Base-by-base conservation (phyloP, 2,797 vertebrate species). In the Cetoscarus ocellatus region DNA sequence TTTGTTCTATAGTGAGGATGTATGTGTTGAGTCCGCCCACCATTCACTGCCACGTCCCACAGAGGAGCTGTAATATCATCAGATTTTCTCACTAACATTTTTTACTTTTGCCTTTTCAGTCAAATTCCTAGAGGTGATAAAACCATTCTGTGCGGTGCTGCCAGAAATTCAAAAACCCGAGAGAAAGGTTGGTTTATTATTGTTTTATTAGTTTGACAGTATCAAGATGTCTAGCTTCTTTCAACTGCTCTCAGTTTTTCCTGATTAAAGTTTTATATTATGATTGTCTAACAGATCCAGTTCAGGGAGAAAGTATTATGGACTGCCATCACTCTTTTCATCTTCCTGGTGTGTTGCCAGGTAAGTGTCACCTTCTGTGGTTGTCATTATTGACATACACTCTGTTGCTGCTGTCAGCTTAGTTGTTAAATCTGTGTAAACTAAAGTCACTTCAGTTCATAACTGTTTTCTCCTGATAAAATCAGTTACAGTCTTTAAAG, bases 311-410 rank as follows among this genome's bases (percentile, higher is more conserved):
- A 99, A 68, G 98, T 99, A 53, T 82, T 99, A 93, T 99, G 98
- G 98, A 99, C 98, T 0, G 98, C 98, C 50, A 99, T 99, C 82
- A 99, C 98, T 0, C 96, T 99, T 34, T 99, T 99, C 89, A 99
- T 99, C 90, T 99, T 99, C 82, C 91, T 99, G 86, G 98, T 99
- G 56, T 99, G 98, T 86, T 99, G 98, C 90, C 98, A 99, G 96
- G 98, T 99, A 91, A 85, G 83, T 85, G 54, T 15, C 34, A n/a
- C 8, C 13, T 7, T 27, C 1, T 60, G 48, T 59, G 27, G 14
- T 3, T 18, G 2, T 44, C 11, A 10, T 1, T 57, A 18, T 62
- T 54, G 49, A 5, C 5, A n/a, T 17, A n/a, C 19, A 38, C 1
- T 55, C 5, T 44, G 14, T 54, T 14, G 0, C 7, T 47, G 6